Evolutionary conservation across 2,888 invertebrate genomes (phyloP), one percentile per base, ranked within the genome.

Genomic region (Leucozona laternaria): DNA sequence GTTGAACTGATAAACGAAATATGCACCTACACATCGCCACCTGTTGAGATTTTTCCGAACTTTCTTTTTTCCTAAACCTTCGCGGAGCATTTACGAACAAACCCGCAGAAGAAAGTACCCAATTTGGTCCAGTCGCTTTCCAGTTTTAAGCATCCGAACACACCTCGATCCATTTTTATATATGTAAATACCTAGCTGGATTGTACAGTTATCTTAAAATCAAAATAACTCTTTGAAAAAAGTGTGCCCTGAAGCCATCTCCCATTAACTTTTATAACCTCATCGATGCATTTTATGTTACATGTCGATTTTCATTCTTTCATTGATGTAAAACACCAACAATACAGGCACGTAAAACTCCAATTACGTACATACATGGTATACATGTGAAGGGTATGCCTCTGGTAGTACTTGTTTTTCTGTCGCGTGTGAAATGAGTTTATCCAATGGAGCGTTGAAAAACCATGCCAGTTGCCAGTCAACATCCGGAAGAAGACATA

Each of bases 381-480:
- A 28, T 50, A 22, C 53, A 68, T 53, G 53, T 37, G 34, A 68
- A 6, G n/a, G 50, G 64, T 31, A 17, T 45, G 2, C 45, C 45
- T 45, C 17, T 45, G 17, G n/a, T 17, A 60, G 60, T 40, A 75
- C 64, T 48, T 66, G 53, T 68, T 72, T 71, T 31, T 34, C 43
- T 64, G 72, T 79, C 64, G 50, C 64, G 64, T 72, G 34, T 64
- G 55, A 72, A 72, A 72, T 72, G 64, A 79, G 57, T 79, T 79
- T 72, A 79, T 72, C 72, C 79, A 79, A 66, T 79, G 79, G 55
- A 72, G 72, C 79, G 64, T 64, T 68, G 37, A 64, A 64, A 50
- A 22, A 31, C 40, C 34, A 28, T 72, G 43, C 58, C 72, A 79
- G 64, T 48, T 72, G 43, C 58, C 72, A 79, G 64, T 48, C 48